Evolutionary conservation across 2,113 vertebrate species (phyloP), one percentile per base, ranked within the genome.

Genomic region (Empidonax alnorum): DNA sequence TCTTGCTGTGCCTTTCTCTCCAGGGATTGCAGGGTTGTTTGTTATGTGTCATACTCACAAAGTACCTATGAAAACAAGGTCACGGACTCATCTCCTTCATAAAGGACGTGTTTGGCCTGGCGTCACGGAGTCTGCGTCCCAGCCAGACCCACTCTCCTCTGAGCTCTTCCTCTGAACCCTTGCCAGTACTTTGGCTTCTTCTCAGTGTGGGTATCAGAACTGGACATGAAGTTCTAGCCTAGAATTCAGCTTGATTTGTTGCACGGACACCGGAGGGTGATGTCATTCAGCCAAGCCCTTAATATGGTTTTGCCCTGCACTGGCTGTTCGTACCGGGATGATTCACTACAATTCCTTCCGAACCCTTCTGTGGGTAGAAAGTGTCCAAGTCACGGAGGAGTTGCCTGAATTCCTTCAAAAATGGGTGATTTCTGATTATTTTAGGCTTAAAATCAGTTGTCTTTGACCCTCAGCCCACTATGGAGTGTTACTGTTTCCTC

Each of bases 161-260:
- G 7, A 79, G 49, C 30, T 72, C 87, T 78, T 41, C 49, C 68
- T 87, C 68, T 85, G 66, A 90, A 83, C 0, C 0, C n/a, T 53
- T 42, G 78, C 71, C 82, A 83, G 44, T 30, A 5, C 78, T 61
- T 44, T 0, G 7, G 62, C 22, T 3, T 80, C 72, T 61, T 71
- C 9, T 2, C 52, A 47, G 30, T 4, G 5, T n/a, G 49, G 74
- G 3, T 73, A 20, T 85, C 52, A 19, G 78, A 61, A 52, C 78
- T 90, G 95, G 82, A 95, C 75, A 0, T 62, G 62, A 46, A 90
- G 94, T 95, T 90, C 87, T 9, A 12, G 82, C 84, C 68, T n/a
- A 31, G 65, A 52, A 35, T 80, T 93, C 23, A 3, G 33, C 47
- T 63, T 47, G 53, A 56, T 83, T 94, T 95, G 61, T 80, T 84